These are phyloP conservation scores for Corbicula japonica DNA, from an alignment of 2,888 invertebrate species.

Conservation along the genomic window DNA sequence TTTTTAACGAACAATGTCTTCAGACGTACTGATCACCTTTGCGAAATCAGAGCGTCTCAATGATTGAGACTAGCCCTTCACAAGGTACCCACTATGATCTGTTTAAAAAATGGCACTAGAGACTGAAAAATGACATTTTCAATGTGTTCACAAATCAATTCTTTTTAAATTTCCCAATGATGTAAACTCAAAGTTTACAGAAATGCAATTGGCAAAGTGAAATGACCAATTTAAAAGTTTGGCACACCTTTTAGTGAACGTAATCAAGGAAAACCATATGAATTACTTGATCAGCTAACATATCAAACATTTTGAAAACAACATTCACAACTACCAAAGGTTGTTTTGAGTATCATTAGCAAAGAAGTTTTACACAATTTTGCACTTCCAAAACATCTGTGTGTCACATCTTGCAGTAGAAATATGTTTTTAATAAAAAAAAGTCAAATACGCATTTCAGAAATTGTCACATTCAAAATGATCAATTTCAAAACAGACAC, in stretches of 20 bases:
- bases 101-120: background rate
- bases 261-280: conserved; percentile 1
- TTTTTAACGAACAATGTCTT: too few species aligned
- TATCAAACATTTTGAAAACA: background rate
- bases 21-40: too few species aligned
- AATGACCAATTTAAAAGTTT: background rate
- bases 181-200: background rate
- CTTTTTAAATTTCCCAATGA: background rate
- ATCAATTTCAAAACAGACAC: too few species aligned
- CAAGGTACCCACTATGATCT: too few species aligned
- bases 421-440: conserved; percentile 4
- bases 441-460: too few species aligned
- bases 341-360: background rate
- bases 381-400: background rate
- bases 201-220: background rate
- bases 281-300: conserved; percentile 2
- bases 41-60: too few species aligned
- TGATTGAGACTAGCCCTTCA: too few species aligned
- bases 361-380: conserved; percentile 4
- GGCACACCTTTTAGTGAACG: background rate
- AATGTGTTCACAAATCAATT: background rate
- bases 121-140: background rate
- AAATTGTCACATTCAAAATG: too few species aligned
- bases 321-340: background rate
- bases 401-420: background rate